phyloP scores from a whole-genome alignment of 2,888 invertebrate genomes.

The Euplexia lucipara region DNA sequence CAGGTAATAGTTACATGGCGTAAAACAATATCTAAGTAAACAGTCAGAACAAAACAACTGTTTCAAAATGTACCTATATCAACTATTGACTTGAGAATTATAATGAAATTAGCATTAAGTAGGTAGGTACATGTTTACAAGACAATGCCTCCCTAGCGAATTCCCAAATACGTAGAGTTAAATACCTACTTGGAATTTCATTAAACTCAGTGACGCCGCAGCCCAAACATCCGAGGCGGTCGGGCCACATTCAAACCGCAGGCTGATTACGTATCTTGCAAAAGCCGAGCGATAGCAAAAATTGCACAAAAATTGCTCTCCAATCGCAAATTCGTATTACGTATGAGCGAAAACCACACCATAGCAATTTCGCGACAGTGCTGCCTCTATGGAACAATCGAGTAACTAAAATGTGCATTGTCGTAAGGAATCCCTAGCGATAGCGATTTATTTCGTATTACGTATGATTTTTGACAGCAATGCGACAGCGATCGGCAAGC shows the following conservation, averaged over 20 bases:
- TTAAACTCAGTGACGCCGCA: conserved; percentile 70
- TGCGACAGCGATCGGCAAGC: no score
- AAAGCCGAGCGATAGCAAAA: no score
- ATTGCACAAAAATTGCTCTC: no score
- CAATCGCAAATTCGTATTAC: no score
- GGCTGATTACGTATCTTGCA: no score
- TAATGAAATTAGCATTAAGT: conserved; percentile 41
- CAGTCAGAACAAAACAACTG: neutral
- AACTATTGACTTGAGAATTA: conserved; percentile 42
- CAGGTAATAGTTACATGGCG: neutral
- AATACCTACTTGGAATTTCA: conserved; percentile 72
- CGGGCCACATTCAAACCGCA: conserved; percentile 66
- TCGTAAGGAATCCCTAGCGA: no score
- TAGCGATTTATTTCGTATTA: no score
- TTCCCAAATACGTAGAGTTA: conserved; percentile 64
- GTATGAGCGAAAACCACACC: no score
- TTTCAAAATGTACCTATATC: conserved; percentile 14
- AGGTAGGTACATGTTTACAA: conserved; percentile 41
- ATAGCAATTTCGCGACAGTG: no score
- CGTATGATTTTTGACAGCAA: no score
- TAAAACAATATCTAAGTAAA: neutral
- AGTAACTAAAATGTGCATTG: no score
- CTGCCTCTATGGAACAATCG: no score
- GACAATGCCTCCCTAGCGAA: conserved; percentile 60
- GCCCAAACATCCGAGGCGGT: conserved; percentile 67